Evolutionary conservation across 1,140 invertebrate genomes (phyloP), one percentile per base, ranked within the genome.

Genomic region (Panagrolaimus sp.): DNA sequence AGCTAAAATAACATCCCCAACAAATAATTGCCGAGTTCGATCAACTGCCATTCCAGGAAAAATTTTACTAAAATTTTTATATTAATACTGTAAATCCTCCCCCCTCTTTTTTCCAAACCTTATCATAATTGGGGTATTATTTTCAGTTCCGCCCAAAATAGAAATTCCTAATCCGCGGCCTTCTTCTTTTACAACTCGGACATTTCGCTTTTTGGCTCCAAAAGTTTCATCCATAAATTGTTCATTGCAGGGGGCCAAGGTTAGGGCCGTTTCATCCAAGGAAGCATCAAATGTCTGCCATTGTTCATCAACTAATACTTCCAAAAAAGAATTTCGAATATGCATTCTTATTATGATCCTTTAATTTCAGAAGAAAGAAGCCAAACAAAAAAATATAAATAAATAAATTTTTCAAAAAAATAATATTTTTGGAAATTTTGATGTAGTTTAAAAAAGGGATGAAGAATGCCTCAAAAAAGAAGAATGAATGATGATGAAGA

Each of bases 121-220:
- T 9, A 76, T 76, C 17, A 76, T 74, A 46, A 76, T 76, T 3
- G 75, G 75, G 1, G 52, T 58, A n/a, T 38, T 64, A 43, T 98
- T 98, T 84, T 99, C 96, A 80, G 90, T 90, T 7, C 96, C 96
- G 46, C 96, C 88, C 84, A 97, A 98, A 73, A 99, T 99, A 67
- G 93, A 97, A 73, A 98, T 97, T 26, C 96, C 96, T 43, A 98
- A 87, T 94, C 75, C 95, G 86, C 94, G 94, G 83, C 93, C 94
- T 83, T 97, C 94, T 71, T 92, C 93, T 85, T 98, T 98, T 12
- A 94, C 88, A 43, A 98, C 92, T 74, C 91, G 89, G 43, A 98
- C 93, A 72, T 91, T 86, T 69, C 95, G 87, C 84, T 94, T 96
- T 93, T 55, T 91, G 90, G 70, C 93, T n/a, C 75, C 78, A 64